A percentile compares a stretch with the other conserved stretches of the same genome.
Evolutionary conservation across 2,888 invertebrate species (phyloP).

Genomic region (Eupithecia pulchellata): DNA sequence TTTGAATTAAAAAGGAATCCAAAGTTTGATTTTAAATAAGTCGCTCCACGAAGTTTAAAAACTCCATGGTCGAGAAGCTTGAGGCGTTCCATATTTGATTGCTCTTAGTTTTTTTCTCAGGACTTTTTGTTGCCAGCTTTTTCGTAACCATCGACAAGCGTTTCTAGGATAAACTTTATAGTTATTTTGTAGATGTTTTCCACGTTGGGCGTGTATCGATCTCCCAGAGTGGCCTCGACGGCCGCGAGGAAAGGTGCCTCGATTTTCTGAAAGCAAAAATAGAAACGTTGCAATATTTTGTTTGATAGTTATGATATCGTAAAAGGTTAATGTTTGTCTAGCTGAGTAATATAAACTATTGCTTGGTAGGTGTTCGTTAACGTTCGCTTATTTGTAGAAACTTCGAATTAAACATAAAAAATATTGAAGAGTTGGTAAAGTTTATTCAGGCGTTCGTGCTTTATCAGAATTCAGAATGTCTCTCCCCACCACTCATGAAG

Average conservation of each 20-base stretch:
- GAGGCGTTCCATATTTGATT: constrained; percentile 29
- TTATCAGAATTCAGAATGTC: constrained; percentile 7
- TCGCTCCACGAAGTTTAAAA: constrained; percentile 23
- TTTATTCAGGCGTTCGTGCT: constrained; percentile 11
- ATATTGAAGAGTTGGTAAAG: not conserved
- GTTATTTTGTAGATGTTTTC: constrained; percentile 95
- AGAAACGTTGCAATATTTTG: constrained; percentile 41
- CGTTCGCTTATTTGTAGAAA: not conserved
- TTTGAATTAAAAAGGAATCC: constrained; percentile 32
- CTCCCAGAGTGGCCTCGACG: constrained; percentile 93
- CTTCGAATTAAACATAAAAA: not conserved
- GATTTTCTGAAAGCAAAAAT: constrained; percentile 89
- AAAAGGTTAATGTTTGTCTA: constrained; percentile 40
- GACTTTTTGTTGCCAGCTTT: constrained; percentile 64
- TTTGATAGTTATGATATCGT: constrained; percentile 42
- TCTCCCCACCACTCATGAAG: not conserved
- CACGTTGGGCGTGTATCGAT: constrained; percentile 95
- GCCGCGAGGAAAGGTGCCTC: constrained; percentile 95
- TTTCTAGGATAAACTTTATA: constrained; percentile 95
- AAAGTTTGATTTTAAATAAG: constrained; percentile 19
- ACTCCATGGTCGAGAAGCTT: constrained; percentile 24
- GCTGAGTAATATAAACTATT: constrained; percentile 29
- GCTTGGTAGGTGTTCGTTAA: not conserved
- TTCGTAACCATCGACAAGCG: constrained; percentile 92
- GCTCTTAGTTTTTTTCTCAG: constrained; percentile 35